Conservation (phyloP, 2,888 invertebrate genomes). For the Heliconius ethilla region DNA sequence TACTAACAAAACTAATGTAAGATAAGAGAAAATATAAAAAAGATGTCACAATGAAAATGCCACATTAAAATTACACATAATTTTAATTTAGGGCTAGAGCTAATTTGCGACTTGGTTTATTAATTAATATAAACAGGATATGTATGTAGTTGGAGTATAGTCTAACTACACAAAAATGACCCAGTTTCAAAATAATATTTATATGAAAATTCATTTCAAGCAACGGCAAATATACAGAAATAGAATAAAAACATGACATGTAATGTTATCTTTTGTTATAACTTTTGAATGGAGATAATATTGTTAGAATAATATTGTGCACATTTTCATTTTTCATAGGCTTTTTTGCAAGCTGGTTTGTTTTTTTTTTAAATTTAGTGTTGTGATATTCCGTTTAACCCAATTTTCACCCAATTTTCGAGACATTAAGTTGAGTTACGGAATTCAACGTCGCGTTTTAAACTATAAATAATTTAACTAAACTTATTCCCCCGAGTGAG, state of each 20-base stretch:
- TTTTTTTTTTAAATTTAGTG: neutral
- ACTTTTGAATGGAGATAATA: slow-evolving; percentile 1
- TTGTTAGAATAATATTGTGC: neutral
- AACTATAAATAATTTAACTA: too few relatives aligned
- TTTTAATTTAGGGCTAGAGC: neutral
- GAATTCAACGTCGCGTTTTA: too few relatives aligned
- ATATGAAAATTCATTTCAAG: slow-evolving; percentile 1
- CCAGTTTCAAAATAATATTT: slow-evolving; percentile 11
- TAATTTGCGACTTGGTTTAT: neutral
- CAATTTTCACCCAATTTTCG: neutral
- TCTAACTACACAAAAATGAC: slow-evolving; percentile 6
- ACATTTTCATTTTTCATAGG: neutral
- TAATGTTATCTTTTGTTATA: slow-evolving; percentile 13
- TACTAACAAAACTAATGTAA: too few relatives aligned
- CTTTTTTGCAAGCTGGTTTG: neutral
- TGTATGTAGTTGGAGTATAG: neutral
- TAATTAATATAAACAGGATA: slow-evolving; percentile 1
- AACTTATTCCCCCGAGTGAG: neutral
- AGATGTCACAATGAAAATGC: neutral
- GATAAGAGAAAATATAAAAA: too few relatives aligned
- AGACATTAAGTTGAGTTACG: neutral
- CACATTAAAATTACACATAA: neutral
- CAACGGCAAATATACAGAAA: neutral
- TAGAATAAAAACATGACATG: slow-evolving; percentile 9
- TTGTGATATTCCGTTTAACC: neutral